phyloP scores from a whole-genome alignment of 2,113 vertebrate species.

The Tapirus terrestris region DNA sequence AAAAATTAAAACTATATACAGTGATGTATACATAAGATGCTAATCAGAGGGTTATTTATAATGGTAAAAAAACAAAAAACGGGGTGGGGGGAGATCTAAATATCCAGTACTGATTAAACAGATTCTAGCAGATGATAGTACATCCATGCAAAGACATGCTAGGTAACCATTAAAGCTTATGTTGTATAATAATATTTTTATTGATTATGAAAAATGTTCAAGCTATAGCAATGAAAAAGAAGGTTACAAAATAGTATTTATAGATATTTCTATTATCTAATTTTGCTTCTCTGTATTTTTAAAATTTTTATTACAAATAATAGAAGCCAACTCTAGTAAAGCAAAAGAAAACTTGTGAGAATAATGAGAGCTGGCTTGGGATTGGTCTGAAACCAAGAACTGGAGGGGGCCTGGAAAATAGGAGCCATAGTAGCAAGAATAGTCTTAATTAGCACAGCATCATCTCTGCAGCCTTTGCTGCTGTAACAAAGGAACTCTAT shows the following conservation, averaged over 20 bases:
- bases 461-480: not conserved
- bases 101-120: not conserved
- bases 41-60: not conserved
- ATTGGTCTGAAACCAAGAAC: not conserved
- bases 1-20: not conserved
- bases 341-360: not conserved
- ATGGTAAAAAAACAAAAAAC: not conserved
- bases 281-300: not conserved
- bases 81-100: not conserved
- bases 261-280: not conserved
- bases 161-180: not conserved
- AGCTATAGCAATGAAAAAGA: not conserved
- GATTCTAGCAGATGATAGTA: not conserved
- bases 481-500: not conserved
- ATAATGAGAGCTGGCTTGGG: not conserved
- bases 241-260: not conserved
- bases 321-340: not conserved
- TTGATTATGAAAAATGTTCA: not conserved
- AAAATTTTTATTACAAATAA: constrained; percentile 25
- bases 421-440: not conserved
- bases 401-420: not conserved
- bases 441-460: not conserved
- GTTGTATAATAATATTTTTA: not conserved
- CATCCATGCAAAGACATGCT: not conserved
- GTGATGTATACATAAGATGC: not conserved